Evolutionary conservation across 2,113 vertebrate species (phyloP).

Genomic region (Ctenodactylus gundi): DNA sequence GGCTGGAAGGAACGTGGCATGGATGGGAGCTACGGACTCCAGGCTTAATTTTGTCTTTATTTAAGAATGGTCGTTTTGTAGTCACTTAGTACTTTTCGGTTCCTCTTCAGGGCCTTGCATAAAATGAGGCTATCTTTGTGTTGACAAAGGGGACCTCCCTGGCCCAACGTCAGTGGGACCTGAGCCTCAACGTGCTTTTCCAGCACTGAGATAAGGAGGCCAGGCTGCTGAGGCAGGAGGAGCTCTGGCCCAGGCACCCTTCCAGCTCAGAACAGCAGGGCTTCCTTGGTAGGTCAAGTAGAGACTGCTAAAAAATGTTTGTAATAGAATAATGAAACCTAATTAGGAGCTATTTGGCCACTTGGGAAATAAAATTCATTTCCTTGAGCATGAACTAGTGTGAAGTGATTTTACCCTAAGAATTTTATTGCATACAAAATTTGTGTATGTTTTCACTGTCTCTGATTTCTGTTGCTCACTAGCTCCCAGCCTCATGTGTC

Average conservation of each 20-base stretch:
- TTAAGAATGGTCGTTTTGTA: background rate
- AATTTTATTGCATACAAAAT: background rate
- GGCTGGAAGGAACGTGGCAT: constrained; percentile 14
- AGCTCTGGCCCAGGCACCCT: background rate
- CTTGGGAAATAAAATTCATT: constrained; percentile 10
- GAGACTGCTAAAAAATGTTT: too few species aligned
- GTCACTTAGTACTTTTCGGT: constrained; percentile 33
- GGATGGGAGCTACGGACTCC: background rate
- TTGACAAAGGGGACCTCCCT: background rate
- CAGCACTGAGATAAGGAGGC: background rate
- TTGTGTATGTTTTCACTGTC: background rate
- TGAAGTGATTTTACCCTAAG: background rate
- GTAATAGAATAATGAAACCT: too few species aligned
- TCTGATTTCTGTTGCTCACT: background rate
- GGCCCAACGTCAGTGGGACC: background rate
- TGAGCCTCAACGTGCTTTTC: background rate
- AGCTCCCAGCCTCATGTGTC: background rate
- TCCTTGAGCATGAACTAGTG: background rate
- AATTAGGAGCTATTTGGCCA: background rate
- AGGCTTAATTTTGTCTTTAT: constrained; percentile 2
- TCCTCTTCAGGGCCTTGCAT: background rate
- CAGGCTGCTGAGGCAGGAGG: background rate
- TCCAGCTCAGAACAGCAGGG: too few species aligned
- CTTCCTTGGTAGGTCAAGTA: background rate
- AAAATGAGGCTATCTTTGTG: background rate